Evolutionary conservation across 2,888 invertebrate genomes (phyloP).

Genomic region (Alviniconcha strummeri): DNA sequence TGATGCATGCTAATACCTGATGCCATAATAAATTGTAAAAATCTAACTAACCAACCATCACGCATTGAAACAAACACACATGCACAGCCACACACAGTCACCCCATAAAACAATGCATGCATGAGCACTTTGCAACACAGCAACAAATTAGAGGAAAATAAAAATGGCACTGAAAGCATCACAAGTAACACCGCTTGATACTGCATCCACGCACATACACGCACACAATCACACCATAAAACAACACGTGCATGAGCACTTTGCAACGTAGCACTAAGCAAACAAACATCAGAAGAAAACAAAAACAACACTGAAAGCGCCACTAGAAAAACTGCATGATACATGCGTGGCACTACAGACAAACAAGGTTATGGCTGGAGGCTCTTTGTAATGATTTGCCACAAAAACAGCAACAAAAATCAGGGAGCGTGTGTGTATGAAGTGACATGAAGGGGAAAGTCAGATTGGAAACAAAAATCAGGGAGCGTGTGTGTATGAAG

Average conservation of each 20-base stretch:
- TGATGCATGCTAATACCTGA: no score
- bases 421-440: no score
- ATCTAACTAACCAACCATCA: no score
- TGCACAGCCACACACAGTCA: not conserved
- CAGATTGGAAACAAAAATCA: no score
- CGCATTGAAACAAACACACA: not conserved
- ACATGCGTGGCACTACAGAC: not conserved
- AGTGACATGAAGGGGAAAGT: no score
- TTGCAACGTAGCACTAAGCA: not conserved
- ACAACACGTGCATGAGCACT: conserved; percentile 1
- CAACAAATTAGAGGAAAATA: not conserved
- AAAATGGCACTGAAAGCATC: not conserved
- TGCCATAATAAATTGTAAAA: no score
- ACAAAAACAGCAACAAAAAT: no score
- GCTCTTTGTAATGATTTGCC: not conserved
- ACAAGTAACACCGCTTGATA: not conserved
- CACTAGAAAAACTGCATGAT: not conserved
- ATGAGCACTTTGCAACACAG: not conserved
- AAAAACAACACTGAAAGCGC: not conserved
- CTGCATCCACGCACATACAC: not conserved
- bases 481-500: no score
- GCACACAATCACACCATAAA: not conserved
- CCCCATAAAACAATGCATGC: not conserved
- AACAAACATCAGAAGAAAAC: not conserved
- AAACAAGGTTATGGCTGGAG: not conserved